These are phyloP conservation scores for Minunthozetes semirufus DNA, from an alignment of 2,888 invertebrate genomes.

Conservation along the genomic window DNA sequence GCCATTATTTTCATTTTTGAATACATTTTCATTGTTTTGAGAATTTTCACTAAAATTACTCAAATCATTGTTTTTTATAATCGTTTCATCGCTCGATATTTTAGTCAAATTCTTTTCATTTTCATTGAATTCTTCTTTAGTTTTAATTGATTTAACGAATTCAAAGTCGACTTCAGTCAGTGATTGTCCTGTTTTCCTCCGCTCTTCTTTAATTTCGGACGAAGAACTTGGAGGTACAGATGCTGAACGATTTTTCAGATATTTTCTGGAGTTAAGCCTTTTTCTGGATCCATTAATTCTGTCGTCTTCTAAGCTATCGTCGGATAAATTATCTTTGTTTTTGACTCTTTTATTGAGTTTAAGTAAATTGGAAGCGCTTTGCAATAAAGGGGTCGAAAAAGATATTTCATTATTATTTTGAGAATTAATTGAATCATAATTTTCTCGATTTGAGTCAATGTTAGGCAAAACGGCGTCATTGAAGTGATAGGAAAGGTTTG, in stretches of 20 bases:
- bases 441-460: not conserved
- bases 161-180: not conserved
- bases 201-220: not conserved
- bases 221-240: not conserved
- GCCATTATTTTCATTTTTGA: not conserved
- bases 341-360: not conserved
- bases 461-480: not conserved
- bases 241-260: not conserved
- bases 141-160: not conserved
- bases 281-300: not conserved
- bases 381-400: not conserved
- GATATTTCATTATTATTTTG: not conserved
- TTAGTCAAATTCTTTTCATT: not conserved
- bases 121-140: not conserved
- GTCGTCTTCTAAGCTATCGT: not conserved
- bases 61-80: not conserved
- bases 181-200: not conserved
- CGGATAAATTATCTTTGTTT: conserved; percentile 18
- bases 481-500: not conserved
- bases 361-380: not conserved
- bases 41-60: not conserved
- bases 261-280: not conserved
- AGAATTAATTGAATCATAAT: not conserved
- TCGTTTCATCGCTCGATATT: not conserved
- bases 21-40: not conserved